Percentiles rank a stretch among this genome's conserved stretches.
These are phyloP conservation scores for Cepaea hortensis DNA, from an alignment of 2,888 invertebrate genomes.

Conservation along the genomic window DNA sequence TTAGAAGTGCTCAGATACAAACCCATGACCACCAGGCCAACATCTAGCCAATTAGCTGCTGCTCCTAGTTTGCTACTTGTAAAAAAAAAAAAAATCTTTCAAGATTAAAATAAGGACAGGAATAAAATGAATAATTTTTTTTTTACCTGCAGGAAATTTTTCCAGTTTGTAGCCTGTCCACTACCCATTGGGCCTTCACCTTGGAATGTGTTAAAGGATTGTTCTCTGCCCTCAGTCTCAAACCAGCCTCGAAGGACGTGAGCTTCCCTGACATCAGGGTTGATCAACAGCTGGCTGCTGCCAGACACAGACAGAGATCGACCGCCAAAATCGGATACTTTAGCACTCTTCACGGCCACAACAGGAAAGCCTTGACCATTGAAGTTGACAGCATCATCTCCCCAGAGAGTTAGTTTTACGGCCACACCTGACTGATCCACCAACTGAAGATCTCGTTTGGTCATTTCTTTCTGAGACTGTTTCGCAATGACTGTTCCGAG, in stretches of 20 bases:
- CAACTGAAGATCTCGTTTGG: constrained; percentile 90
- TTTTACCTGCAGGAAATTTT: constrained; percentile 80
- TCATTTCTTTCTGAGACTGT: constrained; percentile 87
- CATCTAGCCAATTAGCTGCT: too few relatives aligned
- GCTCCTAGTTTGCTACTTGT: too few relatives aligned
- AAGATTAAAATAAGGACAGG: not conserved
- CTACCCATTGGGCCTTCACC: constrained; percentile 59
- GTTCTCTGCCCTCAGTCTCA: constrained; percentile 80
- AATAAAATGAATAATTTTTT: not conserved
- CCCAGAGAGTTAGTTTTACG: constrained; percentile 92
- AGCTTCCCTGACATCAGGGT: constrained; percentile 93
- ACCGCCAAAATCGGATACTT: constrained; percentile 88
- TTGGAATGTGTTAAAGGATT: constrained; percentile 69
- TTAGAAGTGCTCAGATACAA: too few relatives aligned
- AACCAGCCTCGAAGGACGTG: constrained; percentile 93
- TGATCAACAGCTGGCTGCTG: constrained; percentile 81
- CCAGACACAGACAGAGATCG: constrained; percentile 74
- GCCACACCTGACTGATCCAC: constrained; percentile 89
- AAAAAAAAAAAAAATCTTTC: not conserved
- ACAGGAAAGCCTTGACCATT: constrained; percentile 87
- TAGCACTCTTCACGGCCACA: constrained; percentile 89
- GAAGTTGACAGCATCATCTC: constrained; percentile 88
- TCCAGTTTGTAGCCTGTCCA: constrained; percentile 79
- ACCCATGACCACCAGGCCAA: too few relatives aligned
- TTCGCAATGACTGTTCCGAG: constrained; percentile 84